Evolutionary conservation across 2,797 vertebrate species (phyloP), one percentile per base, ranked within the genome.

Genomic region (Odontamblyopus lacepedii): DNA sequence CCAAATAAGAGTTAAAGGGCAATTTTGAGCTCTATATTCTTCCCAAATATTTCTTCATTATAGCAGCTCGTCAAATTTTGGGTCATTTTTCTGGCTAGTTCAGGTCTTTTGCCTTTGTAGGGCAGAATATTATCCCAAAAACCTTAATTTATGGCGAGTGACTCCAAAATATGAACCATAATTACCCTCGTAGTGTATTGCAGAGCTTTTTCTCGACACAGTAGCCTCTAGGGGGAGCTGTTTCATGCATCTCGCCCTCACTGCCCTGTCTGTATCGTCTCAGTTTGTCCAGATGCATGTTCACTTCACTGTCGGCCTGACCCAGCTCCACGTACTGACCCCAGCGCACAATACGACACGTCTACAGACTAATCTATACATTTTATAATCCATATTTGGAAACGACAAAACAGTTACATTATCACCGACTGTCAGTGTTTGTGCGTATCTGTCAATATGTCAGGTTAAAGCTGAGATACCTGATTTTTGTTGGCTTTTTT

Each of bases 281-380:
- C 69, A 86, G 86, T 91, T 85, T 89, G 89, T 90, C 87, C 86
- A 86, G 88, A 87, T 90, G 87, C 78, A 83, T 90, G 84, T 90
- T 75, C 80, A 72, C 89, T 87, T 72, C 90, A 85, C 87, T 84
- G 84, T 88, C 85, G 80, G 86, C 85, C 79, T 81, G 80, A 86
- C 69, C 75, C 38, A 48, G 15, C 44, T 13, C 44, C 12, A 15
- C 44, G 44, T 13, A 48, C 70, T 69, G 72, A 76, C 78, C 61
- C 50, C 30, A 19, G 9, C 67, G 57, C 61, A 48, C 53, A 71
- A 61, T 60, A 68, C 55, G 71, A 67, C 53, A 23, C 55, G 48
- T 30, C 27, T 16, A 60, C 57, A 29, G 57, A 30, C 1, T 6
- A 11, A 29, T 30, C 27, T 13, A 48, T 16, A 30, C 5, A 12